These are phyloP conservation scores for Sebastes kiyomatsui DNA, from an alignment of 2,797 vertebrate species.

Conservation along the genomic window DNA sequence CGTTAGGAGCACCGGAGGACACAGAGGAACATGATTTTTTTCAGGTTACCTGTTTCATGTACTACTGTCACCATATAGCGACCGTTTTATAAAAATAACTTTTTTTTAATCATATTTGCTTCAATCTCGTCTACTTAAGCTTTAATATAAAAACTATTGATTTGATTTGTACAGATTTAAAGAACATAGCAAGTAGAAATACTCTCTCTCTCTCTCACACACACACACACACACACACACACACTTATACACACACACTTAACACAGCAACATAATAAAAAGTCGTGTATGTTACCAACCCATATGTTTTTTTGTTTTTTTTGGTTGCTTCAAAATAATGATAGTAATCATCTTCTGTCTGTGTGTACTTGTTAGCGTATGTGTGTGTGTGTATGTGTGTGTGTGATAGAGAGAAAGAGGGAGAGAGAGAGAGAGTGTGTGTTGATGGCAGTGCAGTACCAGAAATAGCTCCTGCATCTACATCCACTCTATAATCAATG, in stretches of 20 bases:
- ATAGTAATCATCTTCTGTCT: conserved; percentile 5
- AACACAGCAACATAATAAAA: background rate
- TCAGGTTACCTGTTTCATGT: no score
- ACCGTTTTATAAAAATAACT: no score
- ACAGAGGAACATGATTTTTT: no score
- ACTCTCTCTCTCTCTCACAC: background rate
- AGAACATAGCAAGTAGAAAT: background rate
- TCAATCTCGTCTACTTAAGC: no score
- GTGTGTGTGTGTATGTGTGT: background rate
- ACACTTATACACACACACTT: background rate
- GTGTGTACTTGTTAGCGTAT: background rate
- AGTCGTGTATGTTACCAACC: background rate
- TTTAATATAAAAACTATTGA: background rate
- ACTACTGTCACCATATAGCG: no score
- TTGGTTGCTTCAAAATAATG: background rate
- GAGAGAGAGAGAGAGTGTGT: no score
- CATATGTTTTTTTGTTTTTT: background rate
- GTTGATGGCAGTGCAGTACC: background rate
- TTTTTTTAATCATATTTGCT: no score
- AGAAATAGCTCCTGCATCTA: conserved; percentile 28
- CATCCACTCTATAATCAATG: conserved; percentile 50
- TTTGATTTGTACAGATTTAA: background rate
- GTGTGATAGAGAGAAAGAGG: background rate
- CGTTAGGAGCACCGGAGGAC: no score
- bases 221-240: background rate